These are phyloP conservation scores for Zygothrica quintamaculata DNA, from an alignment of 2,888 invertebrate genomes.

Conservation along the genomic window DNA sequence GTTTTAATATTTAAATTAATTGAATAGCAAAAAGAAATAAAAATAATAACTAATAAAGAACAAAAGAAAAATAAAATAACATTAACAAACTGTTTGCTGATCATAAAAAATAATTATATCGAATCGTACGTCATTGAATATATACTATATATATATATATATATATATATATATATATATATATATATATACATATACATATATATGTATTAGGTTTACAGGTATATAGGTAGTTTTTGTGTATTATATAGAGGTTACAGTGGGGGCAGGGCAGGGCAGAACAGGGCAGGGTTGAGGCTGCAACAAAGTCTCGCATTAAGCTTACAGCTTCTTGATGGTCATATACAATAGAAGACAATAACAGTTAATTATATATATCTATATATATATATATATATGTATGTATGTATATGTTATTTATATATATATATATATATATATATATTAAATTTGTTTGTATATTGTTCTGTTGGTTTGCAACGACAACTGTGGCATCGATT, in stretches of 20 bases:
- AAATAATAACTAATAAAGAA: not conserved
- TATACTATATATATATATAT: conserved; percentile 8
- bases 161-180: conserved; percentile 16
- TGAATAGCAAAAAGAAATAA: conserved; percentile 29
- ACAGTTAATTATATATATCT: conserved; percentile 34
- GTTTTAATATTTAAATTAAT: conserved; percentile 20
- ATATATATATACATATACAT: not conserved
- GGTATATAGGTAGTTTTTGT: not conserved
- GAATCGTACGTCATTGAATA: conserved; percentile 49
- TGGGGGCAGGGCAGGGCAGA: too few species aligned
- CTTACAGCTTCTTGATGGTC: not conserved
- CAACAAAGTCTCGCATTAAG: too few species aligned
- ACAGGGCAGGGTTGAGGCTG: too few species aligned
- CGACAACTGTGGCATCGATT: conserved; percentile 60
- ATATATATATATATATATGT: conserved; percentile 17
- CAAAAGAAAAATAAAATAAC: conserved; percentile 33
- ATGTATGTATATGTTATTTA: conserved; percentile 25
- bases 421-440: conserved; percentile 24
- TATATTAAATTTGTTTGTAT: conserved; percentile 18
- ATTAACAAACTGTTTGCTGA: conserved; percentile 55
- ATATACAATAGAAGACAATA: conserved; percentile 29
- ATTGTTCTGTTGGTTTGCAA: conserved; percentile 34
- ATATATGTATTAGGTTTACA: not conserved
- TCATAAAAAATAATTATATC: conserved; percentile 29
- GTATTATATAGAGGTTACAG: too few species aligned